Conservation (phyloP, 2,888 invertebrate species). For the Conomelus anceps region DNA sequence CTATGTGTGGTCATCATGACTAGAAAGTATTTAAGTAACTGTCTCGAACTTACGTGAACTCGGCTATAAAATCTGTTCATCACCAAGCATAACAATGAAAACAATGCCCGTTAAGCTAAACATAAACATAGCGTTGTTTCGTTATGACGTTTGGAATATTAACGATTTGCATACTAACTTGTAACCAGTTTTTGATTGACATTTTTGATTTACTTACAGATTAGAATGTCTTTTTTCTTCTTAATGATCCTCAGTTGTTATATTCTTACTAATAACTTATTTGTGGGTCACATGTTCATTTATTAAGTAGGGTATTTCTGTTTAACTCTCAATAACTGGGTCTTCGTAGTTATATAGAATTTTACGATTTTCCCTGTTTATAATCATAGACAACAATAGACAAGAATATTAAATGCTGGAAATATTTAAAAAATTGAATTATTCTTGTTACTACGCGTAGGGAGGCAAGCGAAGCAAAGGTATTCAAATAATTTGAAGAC, state of each 20-base stretch:
- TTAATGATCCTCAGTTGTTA: neutral
- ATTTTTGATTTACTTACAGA: neutral
- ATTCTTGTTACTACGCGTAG: too few relatives aligned
- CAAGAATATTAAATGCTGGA: too few relatives aligned
- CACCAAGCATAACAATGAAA: neutral
- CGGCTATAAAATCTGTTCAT: neutral
- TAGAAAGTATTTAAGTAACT: neutral
- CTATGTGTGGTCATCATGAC: neutral
- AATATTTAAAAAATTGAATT: too few relatives aligned
- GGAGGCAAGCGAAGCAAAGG: too few relatives aligned
- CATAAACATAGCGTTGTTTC: neutral
- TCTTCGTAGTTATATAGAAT: too few relatives aligned
- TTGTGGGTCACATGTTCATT: neutral
- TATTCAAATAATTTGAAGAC: too few relatives aligned
- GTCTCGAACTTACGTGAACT: neutral
- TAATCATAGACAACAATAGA: too few relatives aligned
- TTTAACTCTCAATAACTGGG: too few relatives aligned
- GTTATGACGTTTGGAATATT: neutral
- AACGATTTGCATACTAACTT: neutral
- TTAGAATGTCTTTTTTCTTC: neutral
- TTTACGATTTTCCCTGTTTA: too few relatives aligned
- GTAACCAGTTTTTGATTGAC: neutral
- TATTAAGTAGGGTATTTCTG: too few relatives aligned
- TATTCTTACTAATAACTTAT: neutral
- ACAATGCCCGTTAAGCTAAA: neutral